Conservation (phyloP, 2,797 vertebrate genomes). For the Columba guinea region DNA sequence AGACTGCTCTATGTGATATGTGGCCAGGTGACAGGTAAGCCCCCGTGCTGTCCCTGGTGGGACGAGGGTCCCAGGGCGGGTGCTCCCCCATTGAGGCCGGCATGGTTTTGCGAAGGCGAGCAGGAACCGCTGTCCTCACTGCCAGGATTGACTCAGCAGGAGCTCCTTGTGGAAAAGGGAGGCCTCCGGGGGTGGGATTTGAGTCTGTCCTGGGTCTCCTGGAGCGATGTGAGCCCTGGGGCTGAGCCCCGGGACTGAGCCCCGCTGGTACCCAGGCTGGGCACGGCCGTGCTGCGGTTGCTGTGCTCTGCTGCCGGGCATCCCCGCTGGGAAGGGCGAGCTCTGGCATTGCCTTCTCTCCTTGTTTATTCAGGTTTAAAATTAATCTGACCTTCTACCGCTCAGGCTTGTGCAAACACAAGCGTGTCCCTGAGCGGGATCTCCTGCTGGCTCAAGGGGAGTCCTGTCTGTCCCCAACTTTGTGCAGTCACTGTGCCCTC, state of each 20-base stretch:
- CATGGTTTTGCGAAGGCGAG: not conserved
- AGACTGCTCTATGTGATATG: accelerated
- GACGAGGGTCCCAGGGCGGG: not conserved
- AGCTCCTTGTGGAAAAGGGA: constrained; percentile 31
- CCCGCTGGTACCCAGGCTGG: not conserved
- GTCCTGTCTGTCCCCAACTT: not conserved
- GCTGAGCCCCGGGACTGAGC: not conserved
- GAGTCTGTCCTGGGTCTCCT: not conserved
- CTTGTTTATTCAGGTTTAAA: constrained; percentile 66
- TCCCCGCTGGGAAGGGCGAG: not conserved
- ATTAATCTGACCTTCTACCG: constrained; percentile 50
- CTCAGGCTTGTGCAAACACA: constrained; percentile 37
- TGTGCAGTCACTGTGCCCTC: accelerated
- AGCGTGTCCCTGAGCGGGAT: not conserved
- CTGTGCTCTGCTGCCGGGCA: not conserved
- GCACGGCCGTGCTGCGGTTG: accelerated
- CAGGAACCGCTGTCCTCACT: not conserved
- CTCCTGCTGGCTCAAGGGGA: not conserved
- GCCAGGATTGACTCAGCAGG: constrained; percentile 56
- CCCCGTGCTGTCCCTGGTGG: not conserved
- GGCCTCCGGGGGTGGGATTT: not conserved
- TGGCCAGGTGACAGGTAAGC: not conserved
- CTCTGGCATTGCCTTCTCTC: constrained; percentile 15
- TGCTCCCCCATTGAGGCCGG: not conserved
- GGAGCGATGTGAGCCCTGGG: not conserved